Evolutionary conservation across 2,797 vertebrate species (phyloP).

Genomic region (Liparis tanakae): DNA sequence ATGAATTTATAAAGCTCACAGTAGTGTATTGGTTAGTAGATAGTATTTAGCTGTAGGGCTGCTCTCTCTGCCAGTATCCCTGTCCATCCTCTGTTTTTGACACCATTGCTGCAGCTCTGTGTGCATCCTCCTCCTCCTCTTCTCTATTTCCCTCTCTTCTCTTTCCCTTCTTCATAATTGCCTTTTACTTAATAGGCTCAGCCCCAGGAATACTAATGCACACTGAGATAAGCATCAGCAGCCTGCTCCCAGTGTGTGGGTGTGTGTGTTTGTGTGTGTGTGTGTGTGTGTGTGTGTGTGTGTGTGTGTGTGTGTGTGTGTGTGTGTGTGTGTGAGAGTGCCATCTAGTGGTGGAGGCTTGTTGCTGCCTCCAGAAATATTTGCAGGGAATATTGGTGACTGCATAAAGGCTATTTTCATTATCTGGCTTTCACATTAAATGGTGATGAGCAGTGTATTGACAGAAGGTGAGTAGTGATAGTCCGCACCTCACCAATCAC

Average conservation of each 20-base stretch:
- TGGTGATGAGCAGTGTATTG: conserved; percentile 57
- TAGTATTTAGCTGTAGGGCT: conserved; percentile 63
- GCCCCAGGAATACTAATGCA: conserved; percentile 80
- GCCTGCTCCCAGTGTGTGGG: conserved; percentile 54
- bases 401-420: conserved; percentile 52
- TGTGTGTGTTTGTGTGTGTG: conserved; percentile 76
- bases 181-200: conserved; percentile 84
- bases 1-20: conserved; percentile 74
- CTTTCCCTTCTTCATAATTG: conserved; percentile 82
- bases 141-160: conserved; percentile 69
- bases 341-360: conserved; percentile 76
- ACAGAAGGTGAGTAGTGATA: conserved; percentile 55
- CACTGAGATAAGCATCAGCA: conserved; percentile 63
- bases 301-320: conserved; percentile 76
- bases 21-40: conserved; percentile 67
- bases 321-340: conserved; percentile 72
- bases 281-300: conserved; percentile 76
- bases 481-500: conserved; percentile 45
- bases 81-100: conserved; percentile 68
- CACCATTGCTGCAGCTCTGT: conserved; percentile 70
- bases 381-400: conserved; percentile 20
- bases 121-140: conserved; percentile 77
- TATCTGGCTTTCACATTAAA: conserved; percentile 43
- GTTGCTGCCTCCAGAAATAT: conserved; percentile 34
- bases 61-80: conserved; percentile 51